These are phyloP conservation scores for Tarsius wallacei DNA, from an alignment of 2,797 vertebrate species.

Conservation along the genomic window DNA sequence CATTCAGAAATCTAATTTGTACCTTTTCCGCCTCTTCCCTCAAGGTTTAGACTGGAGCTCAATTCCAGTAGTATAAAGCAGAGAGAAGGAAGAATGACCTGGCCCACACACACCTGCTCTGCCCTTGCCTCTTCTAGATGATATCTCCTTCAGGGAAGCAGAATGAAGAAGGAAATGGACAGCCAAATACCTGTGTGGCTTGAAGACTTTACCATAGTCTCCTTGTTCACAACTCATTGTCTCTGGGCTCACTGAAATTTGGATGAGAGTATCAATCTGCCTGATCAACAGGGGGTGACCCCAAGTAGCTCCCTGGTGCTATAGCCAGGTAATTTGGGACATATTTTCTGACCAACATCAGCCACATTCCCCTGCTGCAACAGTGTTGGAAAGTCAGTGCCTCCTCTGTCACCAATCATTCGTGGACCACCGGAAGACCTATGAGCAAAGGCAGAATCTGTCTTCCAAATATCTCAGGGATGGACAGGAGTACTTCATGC, in stretches of 20 bases:
- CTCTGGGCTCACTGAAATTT: neutral
- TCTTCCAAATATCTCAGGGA: neutral
- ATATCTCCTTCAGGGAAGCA: neutral
- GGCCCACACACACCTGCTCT: neutral
- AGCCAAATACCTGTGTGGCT: neutral
- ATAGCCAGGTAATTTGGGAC: neutral
- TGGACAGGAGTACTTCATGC: neutral
- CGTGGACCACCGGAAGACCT: neutral
- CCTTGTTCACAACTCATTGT: conserved; percentile 3
- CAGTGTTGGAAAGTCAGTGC: neutral
- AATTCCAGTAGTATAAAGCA: neutral
- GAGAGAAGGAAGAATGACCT: neutral
- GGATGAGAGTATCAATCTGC: neutral
- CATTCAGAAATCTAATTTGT: conserved; percentile 23
- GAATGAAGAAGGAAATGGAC: neutral
- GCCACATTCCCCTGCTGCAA: neutral
- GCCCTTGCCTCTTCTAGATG: neutral
- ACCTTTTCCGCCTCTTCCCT: neutral
- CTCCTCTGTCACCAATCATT: neutral
- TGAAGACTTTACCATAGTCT: neutral
- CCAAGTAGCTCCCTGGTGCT: neutral
- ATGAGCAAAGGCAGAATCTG: neutral
- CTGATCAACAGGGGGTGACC: neutral
- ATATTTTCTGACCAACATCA: conserved; percentile 17
- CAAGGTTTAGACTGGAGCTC: neutral